Base-by-base conservation (phyloP, 2,797 vertebrate genomes). In the Sparus aurata region DNA sequence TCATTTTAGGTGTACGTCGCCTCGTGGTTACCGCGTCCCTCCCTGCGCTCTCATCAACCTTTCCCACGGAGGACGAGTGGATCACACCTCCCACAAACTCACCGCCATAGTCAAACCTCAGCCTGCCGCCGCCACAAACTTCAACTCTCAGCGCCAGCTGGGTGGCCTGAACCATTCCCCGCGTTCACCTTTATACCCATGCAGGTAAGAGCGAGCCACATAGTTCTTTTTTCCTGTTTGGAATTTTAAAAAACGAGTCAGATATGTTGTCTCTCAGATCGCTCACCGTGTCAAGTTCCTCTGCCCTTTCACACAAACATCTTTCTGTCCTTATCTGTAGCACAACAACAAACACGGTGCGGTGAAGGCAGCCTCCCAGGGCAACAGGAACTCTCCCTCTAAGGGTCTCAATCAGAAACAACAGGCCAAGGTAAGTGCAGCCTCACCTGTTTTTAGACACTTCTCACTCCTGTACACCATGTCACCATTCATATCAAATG, bases 11-110 rank as follows among this genome's bases (percentile, higher is more conserved):
- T 97, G 96, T 71, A 91, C 96, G 0, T 94, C 96, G n/a, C 95
- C 95, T 47, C 95, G 95, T 71, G 96, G 96, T 55, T 99, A 99
- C 93, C 96, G 98, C 84, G 92, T 99, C 80, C 98, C 98, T 22
- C 95, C 97, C 90, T 97, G 96, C 91, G 98, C 98, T 92, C 97
- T 99, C 94, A 97, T 99, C 75, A 99, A 98, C 87, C 92, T 99
- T 76, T 97, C 97, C 88, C 96, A 99, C 22, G 98, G 98, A 30
- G 90, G 77, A 84, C 96, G 98, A 49, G 93, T 93, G 71, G 98
- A 99, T 90, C 95, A 93, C 75, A 95, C 95, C 74, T 95, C 93
- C 70, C 96, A 97, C 88, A 98, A 98, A 78, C 94, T 98, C 93
- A 98, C 95, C 7, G 97, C 98, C 83, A 95, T 98, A 27, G 97